Evolutionary conservation across 2,888 invertebrate species (phyloP), one percentile per base, ranked within the genome.

Genomic region (Galerucella calmariensis): DNA sequence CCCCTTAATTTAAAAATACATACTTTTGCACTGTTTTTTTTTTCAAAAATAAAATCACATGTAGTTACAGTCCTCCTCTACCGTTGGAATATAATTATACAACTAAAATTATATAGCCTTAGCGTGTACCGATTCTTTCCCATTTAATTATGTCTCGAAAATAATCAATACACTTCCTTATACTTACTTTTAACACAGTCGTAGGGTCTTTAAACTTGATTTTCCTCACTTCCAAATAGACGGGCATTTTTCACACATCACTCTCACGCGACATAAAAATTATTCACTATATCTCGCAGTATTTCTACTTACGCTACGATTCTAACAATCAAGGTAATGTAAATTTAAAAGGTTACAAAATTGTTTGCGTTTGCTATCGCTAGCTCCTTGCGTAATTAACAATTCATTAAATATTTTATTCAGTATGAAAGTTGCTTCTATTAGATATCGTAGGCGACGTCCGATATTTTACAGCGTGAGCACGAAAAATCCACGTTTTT

Each of bases 301-400:
- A 65, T 46, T 65, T 41, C 61, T 65, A 65, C 16, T 41, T 41
- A 41, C 35, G 6, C 35, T 41, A 46, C 9, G 63, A 27, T 46
- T n/a, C 46, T 46, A 14, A 16, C 3, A 44, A 65, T 65, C 56
- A 56, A 56, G 63, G 63, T 65, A 65, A 65, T 44, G 63, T 16
- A 11, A 16, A 65, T 65, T 46, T 12, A 46, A 44, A 65, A 65
- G 63, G 63, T 65, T 65, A 46, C 46, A 16, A 41, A 46, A 16
- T 46, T 65, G 46, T 65, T 65, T 65, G 63, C 63, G 44, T 65
- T 65, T 65, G 63, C 63, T 65, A 65, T 65, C 63, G 16, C 41
- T 12, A 20, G 20, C 20, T 65, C 16, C 63, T 65, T 65, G 63
- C 63, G 63, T 65, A 65, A 65, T 65, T 65, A 65, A 44, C 35